These are phyloP conservation scores for Neelides sp. DNA, from an alignment of 1,140 invertebrate genomes.

Conservation along the genomic window DNA sequence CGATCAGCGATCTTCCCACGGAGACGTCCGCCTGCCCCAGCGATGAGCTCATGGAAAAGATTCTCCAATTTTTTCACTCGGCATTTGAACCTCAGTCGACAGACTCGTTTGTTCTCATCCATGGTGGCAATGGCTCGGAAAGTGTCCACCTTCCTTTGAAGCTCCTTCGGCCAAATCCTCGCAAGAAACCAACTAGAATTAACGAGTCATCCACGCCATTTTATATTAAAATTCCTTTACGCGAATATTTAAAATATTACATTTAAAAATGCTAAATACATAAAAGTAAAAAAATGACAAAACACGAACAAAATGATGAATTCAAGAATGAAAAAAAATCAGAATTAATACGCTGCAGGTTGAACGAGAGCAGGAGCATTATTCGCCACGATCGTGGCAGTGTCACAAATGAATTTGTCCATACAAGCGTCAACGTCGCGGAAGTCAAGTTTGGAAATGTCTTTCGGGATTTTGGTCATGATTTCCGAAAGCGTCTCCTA, in stretches of 20 bases:
- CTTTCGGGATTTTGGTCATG: slow-evolving; percentile 11
- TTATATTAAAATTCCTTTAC: too few relatives aligned
- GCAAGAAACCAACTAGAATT: slow-evolving; percentile 24
- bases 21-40: slow-evolving; percentile 17
- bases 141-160: slow-evolving; percentile 24
- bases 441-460: slow-evolving; percentile 6
- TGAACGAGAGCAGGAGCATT: slow-evolving; percentile 16
- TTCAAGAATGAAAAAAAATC: too few relatives aligned
- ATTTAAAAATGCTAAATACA: too few relatives aligned
- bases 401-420: slow-evolving; percentile 31
- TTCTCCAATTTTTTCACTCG: slow-evolving; percentile 26
- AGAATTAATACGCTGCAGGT: slow-evolving; percentile 22
- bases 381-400: slow-evolving; percentile 17
- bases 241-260: too few relatives aligned
- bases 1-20: slow-evolving; percentile 15
- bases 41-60: slow-evolving; percentile 25
- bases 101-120: slow-evolving; percentile 7
- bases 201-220: too few relatives aligned
- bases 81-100: slow-evolving; percentile 19
- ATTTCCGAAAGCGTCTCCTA: slow-evolving; percentile 24
- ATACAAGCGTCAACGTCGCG: slow-evolving; percentile 22
- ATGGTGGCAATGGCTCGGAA: slow-evolving; percentile 17
- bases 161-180: slow-evolving; percentile 24
- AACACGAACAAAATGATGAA: too few relatives aligned
- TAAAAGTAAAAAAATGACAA: too few relatives aligned